These are phyloP conservation scores for Hiodon alosoides DNA, from an alignment of 2,113 vertebrate species.

Conservation along the genomic window DNA sequence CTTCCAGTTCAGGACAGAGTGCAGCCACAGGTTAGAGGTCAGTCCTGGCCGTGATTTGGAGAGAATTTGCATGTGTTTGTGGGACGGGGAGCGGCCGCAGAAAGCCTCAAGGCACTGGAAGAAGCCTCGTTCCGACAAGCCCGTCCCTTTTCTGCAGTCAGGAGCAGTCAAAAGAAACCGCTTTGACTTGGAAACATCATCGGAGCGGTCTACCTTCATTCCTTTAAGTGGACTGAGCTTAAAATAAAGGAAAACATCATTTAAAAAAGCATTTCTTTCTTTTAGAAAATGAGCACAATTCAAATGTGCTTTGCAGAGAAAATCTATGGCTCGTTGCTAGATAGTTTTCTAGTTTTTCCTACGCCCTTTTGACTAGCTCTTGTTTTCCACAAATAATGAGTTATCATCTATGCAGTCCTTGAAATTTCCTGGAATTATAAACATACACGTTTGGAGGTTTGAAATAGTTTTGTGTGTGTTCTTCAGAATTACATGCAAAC, in stretches of 20 bases:
- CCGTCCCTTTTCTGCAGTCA: background rate
- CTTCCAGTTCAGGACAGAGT: background rate
- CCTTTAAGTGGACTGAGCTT: background rate
- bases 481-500: no score
- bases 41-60: no score
- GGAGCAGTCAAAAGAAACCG: conserved; percentile 9
- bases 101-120: background rate
- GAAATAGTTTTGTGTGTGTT: no score
- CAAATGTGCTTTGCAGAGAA: no score
- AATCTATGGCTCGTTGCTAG: no score
- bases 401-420: no score
- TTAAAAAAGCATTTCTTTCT: background rate
- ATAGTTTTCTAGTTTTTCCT: no score
- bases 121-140: conserved; percentile 7
- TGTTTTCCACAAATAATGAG: no score
- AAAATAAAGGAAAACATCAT: background rate
- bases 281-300: no score
- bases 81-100: background rate
- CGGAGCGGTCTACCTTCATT: background rate
- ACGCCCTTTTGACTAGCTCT: no score
- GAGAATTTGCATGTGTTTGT: background rate
- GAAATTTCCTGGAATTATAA: no score
- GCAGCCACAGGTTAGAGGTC: conserved; percentile 2
- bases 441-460: no score
- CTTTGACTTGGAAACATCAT: conserved; percentile 14